Conservation (phyloP, 2,113 vertebrate genomes). For the Phyllostomus hastatus region DNA sequence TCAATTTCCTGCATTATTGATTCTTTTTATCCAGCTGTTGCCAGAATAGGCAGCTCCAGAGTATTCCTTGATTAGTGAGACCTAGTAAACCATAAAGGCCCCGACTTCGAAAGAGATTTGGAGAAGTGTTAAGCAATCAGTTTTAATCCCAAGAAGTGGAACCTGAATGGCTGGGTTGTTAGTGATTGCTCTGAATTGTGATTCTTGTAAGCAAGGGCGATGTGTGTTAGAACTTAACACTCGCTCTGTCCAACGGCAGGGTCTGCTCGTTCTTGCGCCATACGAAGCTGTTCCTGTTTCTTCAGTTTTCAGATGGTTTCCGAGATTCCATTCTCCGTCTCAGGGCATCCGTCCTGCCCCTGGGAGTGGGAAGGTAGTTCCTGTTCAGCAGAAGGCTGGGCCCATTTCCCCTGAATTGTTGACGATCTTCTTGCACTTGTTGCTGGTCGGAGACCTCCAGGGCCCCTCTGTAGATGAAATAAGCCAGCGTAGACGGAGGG, state of each 20-base stretch:
- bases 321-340: not conserved
- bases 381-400: not conserved
- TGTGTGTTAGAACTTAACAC: accelerated
- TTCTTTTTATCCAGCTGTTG: not conserved
- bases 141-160: not conserved
- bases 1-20: not conserved
- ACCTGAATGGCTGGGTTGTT: not conserved
- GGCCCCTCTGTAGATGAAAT: not conserved
- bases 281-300: not conserved
- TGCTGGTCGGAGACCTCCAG: not conserved
- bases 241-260: not conserved
- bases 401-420: not conserved
- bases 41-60: not conserved
- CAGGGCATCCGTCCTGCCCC: not conserved
- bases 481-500: not conserved
- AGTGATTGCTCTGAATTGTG: not conserved
- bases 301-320: not conserved
- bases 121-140: not conserved
- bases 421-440: not conserved
- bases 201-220: not conserved
- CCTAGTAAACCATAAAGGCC: not conserved
- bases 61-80: not conserved
- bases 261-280: accelerated
- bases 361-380: not conserved
- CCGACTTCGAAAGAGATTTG: not conserved